phyloP scores from a whole-genome alignment of 2,797 vertebrate species.

The Philypnodon macrostomus region DNA sequence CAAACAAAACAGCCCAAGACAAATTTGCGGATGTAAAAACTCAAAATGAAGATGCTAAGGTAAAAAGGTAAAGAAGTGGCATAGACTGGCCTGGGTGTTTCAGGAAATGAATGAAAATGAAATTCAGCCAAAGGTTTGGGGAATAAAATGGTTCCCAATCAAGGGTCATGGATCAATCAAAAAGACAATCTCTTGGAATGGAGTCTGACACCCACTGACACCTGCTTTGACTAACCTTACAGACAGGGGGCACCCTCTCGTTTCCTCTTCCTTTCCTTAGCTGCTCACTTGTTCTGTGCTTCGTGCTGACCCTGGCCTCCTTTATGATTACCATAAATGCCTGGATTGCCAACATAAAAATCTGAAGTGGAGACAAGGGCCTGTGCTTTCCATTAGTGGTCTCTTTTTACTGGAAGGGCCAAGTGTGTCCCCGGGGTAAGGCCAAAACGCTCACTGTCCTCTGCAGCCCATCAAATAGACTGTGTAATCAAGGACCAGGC shows the following conservation, averaged over 20 bases:
- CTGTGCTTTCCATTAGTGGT: constrained; percentile 88
- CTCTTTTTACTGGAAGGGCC: constrained; percentile 84
- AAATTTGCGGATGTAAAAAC: no score
- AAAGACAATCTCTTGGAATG: no score
- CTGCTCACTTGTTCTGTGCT: constrained; percentile 25
- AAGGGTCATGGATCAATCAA: no score
- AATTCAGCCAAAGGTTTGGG: no score
- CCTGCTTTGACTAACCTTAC: constrained; percentile 70
- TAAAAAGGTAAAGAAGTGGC: no score
- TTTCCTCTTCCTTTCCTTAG: constrained; percentile 75
- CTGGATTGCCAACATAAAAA: constrained; percentile 86
- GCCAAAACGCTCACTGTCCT: constrained; percentile 56
- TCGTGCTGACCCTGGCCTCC: constrained; percentile 66
- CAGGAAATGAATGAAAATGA: no score
- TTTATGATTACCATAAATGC: constrained; percentile 84
- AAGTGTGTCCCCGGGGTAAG: constrained; percentile 82
- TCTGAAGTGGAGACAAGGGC: constrained; percentile 60
- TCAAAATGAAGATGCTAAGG: no score
- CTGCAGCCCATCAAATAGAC: constrained; percentile 55
- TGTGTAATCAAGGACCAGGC: constrained; percentile 62
- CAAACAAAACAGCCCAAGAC: constrained; percentile 59
- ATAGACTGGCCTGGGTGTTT: no score
- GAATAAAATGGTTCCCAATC: no score
- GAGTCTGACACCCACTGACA: no score
- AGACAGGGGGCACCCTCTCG: constrained; percentile 67